Evolutionary conservation across 2,113 vertebrate species (phyloP), one percentile per base, ranked within the genome.

Genomic region (Clinocottus analis): DNA sequence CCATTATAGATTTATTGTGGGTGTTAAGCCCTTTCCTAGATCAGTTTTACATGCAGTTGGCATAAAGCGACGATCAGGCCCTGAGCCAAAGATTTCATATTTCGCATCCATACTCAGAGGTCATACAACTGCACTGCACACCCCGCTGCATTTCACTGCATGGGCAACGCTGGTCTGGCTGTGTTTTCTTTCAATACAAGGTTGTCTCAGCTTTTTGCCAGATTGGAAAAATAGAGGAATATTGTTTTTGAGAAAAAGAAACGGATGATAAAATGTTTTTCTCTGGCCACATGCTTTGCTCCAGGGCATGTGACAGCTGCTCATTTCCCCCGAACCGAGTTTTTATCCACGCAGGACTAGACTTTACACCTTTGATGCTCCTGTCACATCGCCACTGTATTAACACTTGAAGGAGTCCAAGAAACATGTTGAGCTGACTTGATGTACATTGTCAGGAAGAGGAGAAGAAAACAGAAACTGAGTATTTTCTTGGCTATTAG

Each of bases 281-380:
- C 43, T 74, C 63, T 19, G 55, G 71, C 65, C 60, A 0, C 70
- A 23, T 71, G 70, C 63, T 66, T 62, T 62, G 53, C 72, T 72
- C n/a, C 47, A 49, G 41, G 43, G n/a, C 25, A 51, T 72, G 41
- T 68, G 71, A 71, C 51, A 73, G 43, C 47, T 73, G 7, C 0
- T 70, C 3, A 41, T 41, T 67, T 71, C 10, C 41, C 10, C 27
- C 7, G 11, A 35, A 65, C 45, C 62, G 16, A 49, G 56, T 49
- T 58, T 31, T 21, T 2, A 35, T 27, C 56, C 29, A 27, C 47
- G 45, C 45, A 56, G 47, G 55, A 3, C 62, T 7, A 29, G 53
- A 33, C 35, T 37, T 78, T 12, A 29, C 58, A 60, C 35, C n/a
- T 2, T 51, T 70, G 35, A 56, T 55, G 23, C 58, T 53, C 43